Evolutionary conservation across 1,140 invertebrate genomes (phyloP).

Genomic region (Aphaenogaster ashmeadi): DNA sequence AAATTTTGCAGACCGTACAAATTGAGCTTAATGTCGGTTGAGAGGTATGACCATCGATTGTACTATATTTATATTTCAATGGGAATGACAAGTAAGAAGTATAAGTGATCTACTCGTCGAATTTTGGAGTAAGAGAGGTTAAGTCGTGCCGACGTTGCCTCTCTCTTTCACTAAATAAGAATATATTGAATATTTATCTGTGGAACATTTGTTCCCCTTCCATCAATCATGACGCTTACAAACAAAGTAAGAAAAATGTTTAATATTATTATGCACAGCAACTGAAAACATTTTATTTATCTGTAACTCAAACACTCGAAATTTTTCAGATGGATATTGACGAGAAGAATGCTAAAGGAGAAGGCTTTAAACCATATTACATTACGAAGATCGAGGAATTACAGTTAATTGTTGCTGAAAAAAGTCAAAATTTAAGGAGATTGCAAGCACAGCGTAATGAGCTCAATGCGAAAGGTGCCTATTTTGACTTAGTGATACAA

Average conservation of each 20-base stretch:
- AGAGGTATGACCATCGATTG: neutral
- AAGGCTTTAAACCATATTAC: constrained; percentile 98
- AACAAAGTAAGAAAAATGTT: constrained; percentile 80
- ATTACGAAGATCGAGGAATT: constrained; percentile 99
- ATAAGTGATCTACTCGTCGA: neutral
- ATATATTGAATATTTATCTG: constrained; percentile 4
- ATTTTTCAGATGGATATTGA: constrained; percentile 95
- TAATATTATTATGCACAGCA: neutral
- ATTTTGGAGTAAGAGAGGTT: neutral
- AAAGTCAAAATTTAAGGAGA: constrained; percentile 98
- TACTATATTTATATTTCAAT: too few species aligned
- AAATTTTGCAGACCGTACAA: neutral
- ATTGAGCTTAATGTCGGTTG: neutral
- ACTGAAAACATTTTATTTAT: neutral
- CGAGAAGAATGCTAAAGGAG: constrained; percentile 90
- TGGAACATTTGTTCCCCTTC: neutral
- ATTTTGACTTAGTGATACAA: constrained; percentile 37
- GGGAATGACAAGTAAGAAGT: neutral
- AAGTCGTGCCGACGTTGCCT: neutral
- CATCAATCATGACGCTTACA: constrained; percentile 82
- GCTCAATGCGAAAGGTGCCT: constrained; percentile 98
- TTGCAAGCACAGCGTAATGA: constrained; percentile 99
- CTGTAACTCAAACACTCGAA: constrained; percentile 1
- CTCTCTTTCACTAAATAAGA: neutral
- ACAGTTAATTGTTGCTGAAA: constrained; percentile 98